phyloP scores from a whole-genome alignment of 2,797 vertebrate species.

The Clamator glandarius region DNA sequence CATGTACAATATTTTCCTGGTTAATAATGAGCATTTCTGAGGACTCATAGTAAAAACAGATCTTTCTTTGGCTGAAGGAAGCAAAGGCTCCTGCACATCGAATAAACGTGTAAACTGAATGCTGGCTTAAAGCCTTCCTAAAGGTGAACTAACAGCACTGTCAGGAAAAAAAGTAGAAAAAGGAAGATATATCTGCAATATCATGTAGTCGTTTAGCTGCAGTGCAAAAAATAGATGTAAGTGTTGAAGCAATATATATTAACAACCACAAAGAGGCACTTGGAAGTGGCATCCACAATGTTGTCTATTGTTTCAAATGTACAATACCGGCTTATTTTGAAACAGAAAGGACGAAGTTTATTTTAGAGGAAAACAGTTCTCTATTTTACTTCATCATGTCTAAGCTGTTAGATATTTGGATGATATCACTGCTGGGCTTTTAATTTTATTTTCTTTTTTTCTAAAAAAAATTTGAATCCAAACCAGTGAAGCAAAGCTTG shows the following conservation, averaged over 20 bases:
- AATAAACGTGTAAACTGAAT: background rate
- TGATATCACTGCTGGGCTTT: background rate
- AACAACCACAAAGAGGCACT: slow-evolving; percentile 41
- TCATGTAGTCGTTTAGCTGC: slow-evolving; percentile 12
- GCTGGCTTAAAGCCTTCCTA: background rate
- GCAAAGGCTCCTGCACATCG: background rate
- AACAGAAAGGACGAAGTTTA: slow-evolving; percentile 29
- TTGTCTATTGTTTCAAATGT: background rate
- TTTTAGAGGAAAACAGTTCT: slow-evolving; percentile 25
- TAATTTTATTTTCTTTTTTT: background rate
- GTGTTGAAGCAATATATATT: background rate
- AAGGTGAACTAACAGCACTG: background rate
- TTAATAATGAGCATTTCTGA: slow-evolving; percentile 12
- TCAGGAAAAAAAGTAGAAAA: background rate
- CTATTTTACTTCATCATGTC: slow-evolving; percentile 60
- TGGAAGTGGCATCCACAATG: slow-evolving; percentile 31
- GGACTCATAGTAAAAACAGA: background rate
- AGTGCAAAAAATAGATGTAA: slow-evolving; percentile 18
- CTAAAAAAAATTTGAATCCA: slow-evolving; percentile 7
- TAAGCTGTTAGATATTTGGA: background rate
- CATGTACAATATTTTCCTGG: background rate
- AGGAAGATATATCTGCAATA: background rate
- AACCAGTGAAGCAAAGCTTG: slow-evolving; percentile 7
- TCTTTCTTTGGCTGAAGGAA: background rate
- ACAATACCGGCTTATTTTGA: slow-evolving; percentile 26